phyloP scores from a whole-genome alignment of 2,888 invertebrate genomes.

The Plebejus melissa region DNA sequence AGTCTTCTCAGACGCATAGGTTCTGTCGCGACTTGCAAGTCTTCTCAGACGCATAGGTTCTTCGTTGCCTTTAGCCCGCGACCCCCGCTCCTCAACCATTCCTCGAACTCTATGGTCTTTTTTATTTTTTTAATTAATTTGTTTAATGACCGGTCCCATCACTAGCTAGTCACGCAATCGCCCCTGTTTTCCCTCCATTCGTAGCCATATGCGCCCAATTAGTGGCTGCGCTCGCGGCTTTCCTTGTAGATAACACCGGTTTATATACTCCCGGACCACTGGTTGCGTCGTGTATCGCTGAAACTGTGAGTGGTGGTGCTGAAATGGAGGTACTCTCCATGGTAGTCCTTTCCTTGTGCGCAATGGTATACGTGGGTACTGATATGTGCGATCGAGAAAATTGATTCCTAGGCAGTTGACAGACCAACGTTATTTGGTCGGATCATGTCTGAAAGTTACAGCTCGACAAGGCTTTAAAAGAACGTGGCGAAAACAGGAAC shows the following conservation, averaged over 20 bases:
- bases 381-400: background rate
- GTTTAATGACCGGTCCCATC: constrained; percentile 20
- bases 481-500: too few relatives aligned
- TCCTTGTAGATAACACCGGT: constrained; percentile 66
- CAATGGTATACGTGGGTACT: background rate
- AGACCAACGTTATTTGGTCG: too few relatives aligned
- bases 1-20: too few relatives aligned
- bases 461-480: too few relatives aligned
- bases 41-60: too few relatives aligned
- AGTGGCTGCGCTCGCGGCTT: constrained; percentile 57
- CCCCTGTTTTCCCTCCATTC: constrained; percentile 29
- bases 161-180: constrained; percentile 28
- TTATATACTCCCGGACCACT: constrained; percentile 45
- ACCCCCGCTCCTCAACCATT: background rate
- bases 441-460: too few relatives aligned
- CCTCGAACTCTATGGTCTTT: background rate
- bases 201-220: constrained; percentile 47
- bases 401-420: too few relatives aligned
- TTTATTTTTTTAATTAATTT: background rate
- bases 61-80: background rate
- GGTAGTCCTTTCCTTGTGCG: background rate
- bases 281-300: background rate
- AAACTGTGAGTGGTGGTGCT: background rate
- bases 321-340: background rate
- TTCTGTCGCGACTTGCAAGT: too few relatives aligned